These are phyloP conservation scores for Sitta europaea DNA, from an alignment of 2,113 vertebrate genomes.

Conservation along the genomic window DNA sequence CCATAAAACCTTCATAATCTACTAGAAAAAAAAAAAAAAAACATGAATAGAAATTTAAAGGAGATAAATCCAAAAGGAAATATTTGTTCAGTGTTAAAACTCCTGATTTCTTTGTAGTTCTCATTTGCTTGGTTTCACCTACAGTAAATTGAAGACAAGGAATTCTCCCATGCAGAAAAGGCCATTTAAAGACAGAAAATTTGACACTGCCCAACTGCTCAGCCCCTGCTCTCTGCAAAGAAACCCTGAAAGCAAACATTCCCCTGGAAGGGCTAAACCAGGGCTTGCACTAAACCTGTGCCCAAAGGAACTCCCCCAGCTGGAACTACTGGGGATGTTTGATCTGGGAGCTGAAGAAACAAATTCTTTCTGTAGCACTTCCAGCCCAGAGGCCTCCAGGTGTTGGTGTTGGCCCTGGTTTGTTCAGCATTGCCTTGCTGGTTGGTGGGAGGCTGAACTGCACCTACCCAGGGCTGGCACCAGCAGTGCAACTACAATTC, in stretches of 20 bases:
- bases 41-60: background rate
- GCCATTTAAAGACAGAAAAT: background rate
- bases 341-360: background rate
- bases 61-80: background rate
- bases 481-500: background rate
- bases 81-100: background rate
- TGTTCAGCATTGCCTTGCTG: background rate
- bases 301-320: background rate
- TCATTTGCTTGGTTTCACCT: background rate
- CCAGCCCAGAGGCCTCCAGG: background rate
- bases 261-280: background rate
- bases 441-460: background rate
- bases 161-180: background rate
- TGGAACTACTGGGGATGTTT: background rate
- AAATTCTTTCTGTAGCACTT: background rate
- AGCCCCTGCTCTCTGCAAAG: background rate
- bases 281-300: background rate
- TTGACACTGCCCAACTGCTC: background rate
- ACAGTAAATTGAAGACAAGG: background rate
- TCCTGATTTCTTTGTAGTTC: background rate
- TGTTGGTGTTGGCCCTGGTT: background rate
- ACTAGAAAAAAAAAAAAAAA: background rate
- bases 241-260: background rate
- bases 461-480: background rate
- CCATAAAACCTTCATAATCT: background rate